A percentile compares a stretch with the other conserved stretches of the same genome.
Evolutionary conservation across 2,888 invertebrate genomes (phyloP).

Genomic region (Stomorhina lunata): DNA sequence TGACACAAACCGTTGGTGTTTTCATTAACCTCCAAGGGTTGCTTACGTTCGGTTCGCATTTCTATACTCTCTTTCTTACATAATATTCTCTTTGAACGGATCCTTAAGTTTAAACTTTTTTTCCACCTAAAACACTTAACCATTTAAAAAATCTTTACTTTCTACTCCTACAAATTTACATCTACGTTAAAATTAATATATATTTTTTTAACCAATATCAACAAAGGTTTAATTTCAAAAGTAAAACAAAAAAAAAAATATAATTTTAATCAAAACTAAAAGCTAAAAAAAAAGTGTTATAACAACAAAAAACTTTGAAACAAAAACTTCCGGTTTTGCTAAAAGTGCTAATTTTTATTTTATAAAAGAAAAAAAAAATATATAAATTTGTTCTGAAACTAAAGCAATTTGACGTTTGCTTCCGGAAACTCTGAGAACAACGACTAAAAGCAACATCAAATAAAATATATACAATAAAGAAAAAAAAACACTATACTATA

Average conservation of each 20-base stretch:
- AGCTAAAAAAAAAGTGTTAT: conserved; percentile 10
- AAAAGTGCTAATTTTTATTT: conserved; percentile 13
- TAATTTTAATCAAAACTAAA: conserved; percentile 14
- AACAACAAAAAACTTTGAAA: conserved; percentile 35
- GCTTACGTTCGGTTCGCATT: conserved; percentile 81
- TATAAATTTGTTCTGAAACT: conserved; percentile 17
- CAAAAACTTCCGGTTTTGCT: conserved; percentile 38
- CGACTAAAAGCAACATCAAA: conserved; percentile 18
- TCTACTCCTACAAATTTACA: conserved; percentile 54
- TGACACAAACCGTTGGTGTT: conserved; percentile 75
- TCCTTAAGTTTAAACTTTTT: conserved; percentile 73
- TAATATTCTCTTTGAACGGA: conserved; percentile 78
- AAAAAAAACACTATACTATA: conserved; percentile 19
- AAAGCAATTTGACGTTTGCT: conserved; percentile 34
- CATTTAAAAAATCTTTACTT: conserved; percentile 71
- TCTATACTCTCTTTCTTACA: conserved; percentile 80
- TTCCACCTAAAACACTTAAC: conserved; percentile 57
- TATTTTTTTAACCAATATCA: conserved; percentile 36
- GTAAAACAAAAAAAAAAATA: conserved; percentile 55
- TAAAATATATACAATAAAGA: neutral
- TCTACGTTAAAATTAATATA: conserved; percentile 53
- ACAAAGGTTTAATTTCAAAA: conserved; percentile 60
- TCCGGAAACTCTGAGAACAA: conserved; percentile 7
- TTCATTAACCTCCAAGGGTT: conserved; percentile 81
- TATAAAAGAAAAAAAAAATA: conserved; percentile 22